Conservation (phyloP, 2,113 vertebrate genomes). For the Salvator merianae region DNA sequence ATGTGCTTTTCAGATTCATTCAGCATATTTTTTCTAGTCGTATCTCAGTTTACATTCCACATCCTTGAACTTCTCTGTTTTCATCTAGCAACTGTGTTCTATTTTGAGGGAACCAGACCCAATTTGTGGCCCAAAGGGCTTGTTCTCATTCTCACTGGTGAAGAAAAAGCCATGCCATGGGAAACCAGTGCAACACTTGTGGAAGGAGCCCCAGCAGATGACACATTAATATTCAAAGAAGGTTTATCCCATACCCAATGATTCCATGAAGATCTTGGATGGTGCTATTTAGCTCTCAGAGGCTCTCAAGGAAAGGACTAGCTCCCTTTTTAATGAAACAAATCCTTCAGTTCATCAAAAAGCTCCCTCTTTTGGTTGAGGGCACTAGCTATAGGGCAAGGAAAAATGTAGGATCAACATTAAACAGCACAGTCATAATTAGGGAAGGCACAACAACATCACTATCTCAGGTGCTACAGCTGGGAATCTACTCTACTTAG, state of each 20-base stretch:
- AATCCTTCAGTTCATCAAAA: background rate
- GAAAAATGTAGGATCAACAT: background rate
- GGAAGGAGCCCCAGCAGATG: background rate
- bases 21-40: conserved; percentile 30
- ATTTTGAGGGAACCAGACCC: background rate
- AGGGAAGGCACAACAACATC: background rate
- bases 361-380: background rate
- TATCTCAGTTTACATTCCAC: conserved; percentile 29
- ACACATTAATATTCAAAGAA: background rate
- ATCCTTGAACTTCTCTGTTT: conserved; percentile 14
- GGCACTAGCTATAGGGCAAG: background rate
- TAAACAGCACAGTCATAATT: background rate
- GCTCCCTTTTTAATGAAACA: background rate
- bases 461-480: background rate
- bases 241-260: background rate
- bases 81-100: fast-evolving
- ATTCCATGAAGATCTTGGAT: background rate
- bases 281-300: background rate
- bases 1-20: conserved; percentile 45
- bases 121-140: background rate
- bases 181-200: background rate
- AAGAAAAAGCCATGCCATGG: background rate
- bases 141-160: background rate
- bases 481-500: background rate
- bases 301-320: background rate